These are phyloP conservation scores for Malurus leucopterus DNA, from an alignment of 2,797 vertebrate genomes.

Conservation along the genomic window DNA sequence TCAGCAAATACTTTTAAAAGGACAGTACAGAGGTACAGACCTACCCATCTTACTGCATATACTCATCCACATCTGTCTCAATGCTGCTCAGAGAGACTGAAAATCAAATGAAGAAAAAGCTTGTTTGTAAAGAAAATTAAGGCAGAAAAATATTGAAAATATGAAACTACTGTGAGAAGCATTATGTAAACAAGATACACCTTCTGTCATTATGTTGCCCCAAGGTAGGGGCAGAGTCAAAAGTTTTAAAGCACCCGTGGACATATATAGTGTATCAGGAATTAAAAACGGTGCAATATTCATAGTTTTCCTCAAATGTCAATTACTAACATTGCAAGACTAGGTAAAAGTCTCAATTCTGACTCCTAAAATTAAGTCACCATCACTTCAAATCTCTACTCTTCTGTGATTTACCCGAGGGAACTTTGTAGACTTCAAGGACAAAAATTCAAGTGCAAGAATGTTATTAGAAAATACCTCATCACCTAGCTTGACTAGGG, in stretches of 20 bases:
- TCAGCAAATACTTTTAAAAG: neutral
- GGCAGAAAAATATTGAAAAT: neutral
- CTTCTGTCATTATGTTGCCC: neutral
- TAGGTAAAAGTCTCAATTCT: neutral
- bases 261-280: fast-evolving
- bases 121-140: neutral
- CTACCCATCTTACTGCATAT: neutral
- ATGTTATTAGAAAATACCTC: neutral
- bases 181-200: fast-evolving
- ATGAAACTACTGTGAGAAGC: neutral
- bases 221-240: neutral
- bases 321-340: neutral
- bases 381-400: neutral
- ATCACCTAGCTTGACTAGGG: neutral
- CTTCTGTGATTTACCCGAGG: neutral
- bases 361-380: neutral
- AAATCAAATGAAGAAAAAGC: neutral
- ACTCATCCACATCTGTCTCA: neutral
- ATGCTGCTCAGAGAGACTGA: neutral
- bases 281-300: neutral
- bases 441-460: neutral
- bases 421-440: neutral
- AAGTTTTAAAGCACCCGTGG: neutral
- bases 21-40: neutral
- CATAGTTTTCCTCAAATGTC: neutral